Conservation (phyloP, 2,797 vertebrate genomes). For the Mus caroli region DNA sequence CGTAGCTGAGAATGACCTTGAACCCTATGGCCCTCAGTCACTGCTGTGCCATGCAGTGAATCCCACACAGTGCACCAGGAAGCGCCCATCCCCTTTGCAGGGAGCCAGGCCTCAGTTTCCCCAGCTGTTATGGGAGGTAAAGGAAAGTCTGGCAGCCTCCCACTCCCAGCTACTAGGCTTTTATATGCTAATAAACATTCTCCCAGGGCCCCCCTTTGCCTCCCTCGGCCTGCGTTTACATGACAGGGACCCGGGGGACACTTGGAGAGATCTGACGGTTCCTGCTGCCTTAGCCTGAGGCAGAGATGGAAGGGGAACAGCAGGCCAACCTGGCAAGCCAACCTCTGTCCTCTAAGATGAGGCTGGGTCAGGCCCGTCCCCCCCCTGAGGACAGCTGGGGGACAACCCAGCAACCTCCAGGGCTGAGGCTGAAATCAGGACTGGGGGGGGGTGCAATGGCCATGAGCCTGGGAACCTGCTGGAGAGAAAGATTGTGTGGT, state of each 20-base stretch:
- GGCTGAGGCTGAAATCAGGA: not conserved
- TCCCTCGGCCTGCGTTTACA: conserved; percentile 90
- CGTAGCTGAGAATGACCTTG: not conserved
- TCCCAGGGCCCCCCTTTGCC: conserved; percentile 85
- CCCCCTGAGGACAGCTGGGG: not conserved
- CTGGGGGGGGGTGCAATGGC: not conserved
- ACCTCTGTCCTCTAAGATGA: conserved; percentile 81
- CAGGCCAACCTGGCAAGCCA: not conserved
- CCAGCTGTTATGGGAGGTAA: not conserved
- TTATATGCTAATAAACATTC: conserved; percentile 93
- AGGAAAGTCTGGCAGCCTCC: not conserved
- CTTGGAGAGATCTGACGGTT: conserved; percentile 86
- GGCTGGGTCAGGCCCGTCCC: conserved; percentile 41
- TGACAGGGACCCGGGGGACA: conserved; percentile 89
- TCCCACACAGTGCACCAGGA: not conserved
- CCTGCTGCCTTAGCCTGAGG: conserved; percentile 87
- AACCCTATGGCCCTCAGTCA: accelerated
- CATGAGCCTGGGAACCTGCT: not conserved
- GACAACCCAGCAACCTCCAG: not conserved
- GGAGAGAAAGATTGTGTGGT: not conserved
- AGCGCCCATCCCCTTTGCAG: accelerated
- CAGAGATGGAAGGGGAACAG: conserved; percentile 89
- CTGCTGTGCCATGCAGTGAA: accelerated
- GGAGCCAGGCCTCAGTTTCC: conserved; percentile 62
- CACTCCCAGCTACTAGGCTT: conserved; percentile 83